phyloP scores from a whole-genome alignment of 2,888 invertebrate species.

The Sussaba pulchella region DNA sequence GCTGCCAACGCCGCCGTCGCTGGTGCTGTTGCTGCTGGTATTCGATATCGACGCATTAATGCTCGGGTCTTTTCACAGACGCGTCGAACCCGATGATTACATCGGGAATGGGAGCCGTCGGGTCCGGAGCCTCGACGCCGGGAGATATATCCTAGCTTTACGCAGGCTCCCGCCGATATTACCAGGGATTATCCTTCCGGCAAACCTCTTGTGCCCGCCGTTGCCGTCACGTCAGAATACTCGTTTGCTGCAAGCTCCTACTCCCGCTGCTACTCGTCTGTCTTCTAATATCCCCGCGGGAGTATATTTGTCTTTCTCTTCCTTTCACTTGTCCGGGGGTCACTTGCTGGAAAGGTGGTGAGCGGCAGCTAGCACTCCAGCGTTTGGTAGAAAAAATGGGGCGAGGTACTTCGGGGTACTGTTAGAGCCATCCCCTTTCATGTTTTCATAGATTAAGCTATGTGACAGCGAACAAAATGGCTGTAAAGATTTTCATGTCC shows the following conservation, averaged over 20 bases:
- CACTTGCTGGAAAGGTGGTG: background rate
- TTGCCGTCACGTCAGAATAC: conserved; percentile 9
- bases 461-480: no score
- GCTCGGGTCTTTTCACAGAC: conserved; percentile 7
- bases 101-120: conserved; percentile 32
- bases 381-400: background rate
- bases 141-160: conserved; percentile 40
- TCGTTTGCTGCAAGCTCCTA: conserved; percentile 9
- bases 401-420: no score
- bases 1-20: background rate
- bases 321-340: background rate
- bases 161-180: conserved; percentile 62
- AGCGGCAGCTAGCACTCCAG: background rate
- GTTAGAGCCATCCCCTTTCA: no score
- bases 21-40: conserved; percentile 9
- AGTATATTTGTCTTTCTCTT: background rate
- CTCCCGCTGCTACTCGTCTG: conserved; percentile 5
- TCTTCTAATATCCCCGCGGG: background rate
- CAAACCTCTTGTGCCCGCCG: conserved; percentile 59
- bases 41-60: conserved; percentile 27
- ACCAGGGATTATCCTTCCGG: conserved; percentile 67
- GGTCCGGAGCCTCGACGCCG: conserved; percentile 39
- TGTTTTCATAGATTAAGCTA: no score
- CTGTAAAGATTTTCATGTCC: no score
- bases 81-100: conserved; percentile 43